Base-by-base conservation (phyloP, 2,888 invertebrate genomes). In the Scrobipalpa costella region DNA sequence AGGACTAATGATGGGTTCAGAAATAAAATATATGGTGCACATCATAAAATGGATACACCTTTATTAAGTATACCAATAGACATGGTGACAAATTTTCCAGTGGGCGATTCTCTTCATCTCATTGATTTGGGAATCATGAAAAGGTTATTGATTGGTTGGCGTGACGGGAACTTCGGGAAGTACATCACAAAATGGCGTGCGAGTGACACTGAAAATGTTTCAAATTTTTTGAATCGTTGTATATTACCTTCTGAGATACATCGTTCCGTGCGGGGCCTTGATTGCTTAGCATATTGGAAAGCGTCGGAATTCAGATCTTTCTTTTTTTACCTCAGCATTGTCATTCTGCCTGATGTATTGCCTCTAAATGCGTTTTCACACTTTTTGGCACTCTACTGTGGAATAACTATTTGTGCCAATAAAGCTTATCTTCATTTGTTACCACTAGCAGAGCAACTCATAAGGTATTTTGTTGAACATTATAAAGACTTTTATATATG, bases 241-340 rank as follows among this genome's bases (percentile, higher is more conserved):
- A 65, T 66, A 40, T 38, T 72, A 40, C 72, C 71, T 0, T 63
- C 63, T 13, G 70, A 71, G 66, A 69, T 71, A 3, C 71, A 73
- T 17, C 34, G 71, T 47, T 9, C 68, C 11, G 65, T 71, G 11
- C 34, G 71, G 64, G 36, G 47, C 36, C 8, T 73, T n/a, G 68
- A 67, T 44, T 19, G 7, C 52, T 57, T 71, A 7, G 34, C 63
- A 19, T 40, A 66, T 61, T 74, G 73, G 72, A 74, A 74, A 63
- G 72, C 64, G 7, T 64, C 67, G 7, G 73, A 74, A 66, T 71
- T 40, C 50, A 57, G 70, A 17, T 63, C 67, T 8, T 72, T 73
- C 64, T 64, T 71, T 13, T 44, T 60, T n/a, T 71, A 71, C 60
- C 49, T 67, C 13, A 71, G 71, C 44, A 59, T 68, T 2, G 50